Evolutionary conservation across 2,797 vertebrate species (phyloP), one percentile per base, ranked within the genome.

Genomic region (Percopsis omiscomaycus): DNA sequence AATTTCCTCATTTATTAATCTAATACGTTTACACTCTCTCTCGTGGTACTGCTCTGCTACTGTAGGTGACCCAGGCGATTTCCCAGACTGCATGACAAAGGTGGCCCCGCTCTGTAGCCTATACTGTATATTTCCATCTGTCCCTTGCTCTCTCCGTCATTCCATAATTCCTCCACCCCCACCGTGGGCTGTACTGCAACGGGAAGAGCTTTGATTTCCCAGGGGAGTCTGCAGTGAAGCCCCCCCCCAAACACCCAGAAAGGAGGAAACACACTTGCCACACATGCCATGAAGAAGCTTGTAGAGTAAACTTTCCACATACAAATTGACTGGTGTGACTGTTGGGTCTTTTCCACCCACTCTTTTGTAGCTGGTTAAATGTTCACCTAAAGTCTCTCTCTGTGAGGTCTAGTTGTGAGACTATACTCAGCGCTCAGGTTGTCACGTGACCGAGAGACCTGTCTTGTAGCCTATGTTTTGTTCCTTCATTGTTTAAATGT

Each of bases 161-260:
- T 29, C 65, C 59, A 63, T 75, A 64, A 69, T 77, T 81, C 75
- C 66, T 72, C 72, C 69, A 72, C 74, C 77, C 86, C 78, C 71
- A 75, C 70, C 56, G 53, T 29, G 45, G 50, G 69, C 77, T 80
- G 58, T 66, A 68, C 72, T 79, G 69, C 71, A 79, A 81, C 78
- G 79, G 84, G 87, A 90, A 89, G 77, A 74, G 70, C 73, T 61
- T 68, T 89, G 79, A 89, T 89, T 88, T 89, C 86, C 88, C 88
- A 74, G 54, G 69, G 80, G 89, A 83, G 81, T 77, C 80, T 84
- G 79, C 73, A 84, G 68, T 84, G 81, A 83, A 69, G 59, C 58
- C 69, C 71, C 79, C 71, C 79, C 83, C 72, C 22, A 82, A 16
- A 57, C 37, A 51, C 42, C 47, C 49, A 45, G 28, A 61, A 65